phyloP scores from a whole-genome alignment of 2,888 invertebrate species.

The Smittia aterrima region DNA sequence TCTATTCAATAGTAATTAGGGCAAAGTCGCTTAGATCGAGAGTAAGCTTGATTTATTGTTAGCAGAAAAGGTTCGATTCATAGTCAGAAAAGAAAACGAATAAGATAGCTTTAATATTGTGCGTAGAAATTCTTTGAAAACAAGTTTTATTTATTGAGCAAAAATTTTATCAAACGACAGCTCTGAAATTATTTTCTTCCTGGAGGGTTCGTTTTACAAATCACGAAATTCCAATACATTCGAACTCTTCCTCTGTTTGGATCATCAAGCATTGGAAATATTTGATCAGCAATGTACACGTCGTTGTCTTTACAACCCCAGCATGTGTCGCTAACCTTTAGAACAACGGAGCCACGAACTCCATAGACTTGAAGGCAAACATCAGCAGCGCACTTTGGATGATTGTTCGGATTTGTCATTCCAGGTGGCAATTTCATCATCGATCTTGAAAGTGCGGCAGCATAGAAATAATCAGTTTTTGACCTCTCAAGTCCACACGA shows the following conservation, averaged over 20 bases:
- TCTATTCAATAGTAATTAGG: too few species aligned
- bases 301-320: conserved; percentile 14
- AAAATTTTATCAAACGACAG: too few species aligned
- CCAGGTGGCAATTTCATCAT: conserved; percentile 1
- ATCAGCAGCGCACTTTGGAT: conserved; percentile 16
- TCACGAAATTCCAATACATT: conserved; percentile 12
- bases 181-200: background rate
- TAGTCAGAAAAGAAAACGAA: too few species aligned
- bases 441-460: background rate
- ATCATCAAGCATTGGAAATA: conserved; percentile 5
- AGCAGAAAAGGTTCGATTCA: too few species aligned
- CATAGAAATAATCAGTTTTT: background rate
- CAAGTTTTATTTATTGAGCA: too few species aligned
- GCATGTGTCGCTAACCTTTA: conserved; percentile 26
- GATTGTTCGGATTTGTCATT: conserved; percentile 16
- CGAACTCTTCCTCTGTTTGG: background rate
- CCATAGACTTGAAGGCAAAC: conserved; percentile 10
- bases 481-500: conserved; percentile 24
- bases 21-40: too few species aligned
- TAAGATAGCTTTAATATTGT: too few species aligned
- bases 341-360: background rate
- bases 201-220: background rate
- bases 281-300: conserved; percentile 14
- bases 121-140: too few species aligned
- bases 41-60: too few species aligned